phyloP scores from a whole-genome alignment of 2,888 invertebrate genomes.

The Deroplatys truncata region DNA sequence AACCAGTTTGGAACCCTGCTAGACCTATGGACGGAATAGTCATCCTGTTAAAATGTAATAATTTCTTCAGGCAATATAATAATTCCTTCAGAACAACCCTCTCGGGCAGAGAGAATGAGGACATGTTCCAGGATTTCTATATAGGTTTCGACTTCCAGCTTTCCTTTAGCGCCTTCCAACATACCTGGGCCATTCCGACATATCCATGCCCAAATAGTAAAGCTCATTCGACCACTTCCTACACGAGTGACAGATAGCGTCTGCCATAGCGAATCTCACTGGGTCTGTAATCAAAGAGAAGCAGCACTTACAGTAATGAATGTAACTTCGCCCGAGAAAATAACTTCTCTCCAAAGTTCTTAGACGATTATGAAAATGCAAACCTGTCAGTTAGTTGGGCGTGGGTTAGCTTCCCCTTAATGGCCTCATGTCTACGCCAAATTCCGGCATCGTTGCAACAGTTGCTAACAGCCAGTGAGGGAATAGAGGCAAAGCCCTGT shows the following conservation, averaged over 20 bases:
- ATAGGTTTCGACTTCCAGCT: neutral
- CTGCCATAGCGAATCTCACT: neutral
- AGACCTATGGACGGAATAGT: neutral
- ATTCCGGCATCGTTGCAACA: neutral
- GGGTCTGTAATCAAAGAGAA: no score
- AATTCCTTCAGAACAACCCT: neutral
- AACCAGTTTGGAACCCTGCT: neutral
- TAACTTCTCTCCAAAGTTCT: neutral
- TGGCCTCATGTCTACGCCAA: neutral
- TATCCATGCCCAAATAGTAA: neutral
- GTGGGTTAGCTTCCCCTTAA: neutral
- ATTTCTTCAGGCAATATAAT: neutral
- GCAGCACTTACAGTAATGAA: neutral
- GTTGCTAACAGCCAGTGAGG: neutral
- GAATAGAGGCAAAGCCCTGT: neutral
- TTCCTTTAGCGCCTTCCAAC: neutral
- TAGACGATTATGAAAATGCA: neutral
- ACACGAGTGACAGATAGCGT: neutral
- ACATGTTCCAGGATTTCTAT: neutral
- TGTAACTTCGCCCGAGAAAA: neutral
- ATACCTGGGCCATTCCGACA: neutral
- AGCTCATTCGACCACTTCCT: neutral
- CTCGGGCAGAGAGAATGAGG: no score
- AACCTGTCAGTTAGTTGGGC: neutral
- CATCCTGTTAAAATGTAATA: no score